Conservation (phyloP, 2,797 vertebrate genomes). For the Lepilemur ruficaudatus region DNA sequence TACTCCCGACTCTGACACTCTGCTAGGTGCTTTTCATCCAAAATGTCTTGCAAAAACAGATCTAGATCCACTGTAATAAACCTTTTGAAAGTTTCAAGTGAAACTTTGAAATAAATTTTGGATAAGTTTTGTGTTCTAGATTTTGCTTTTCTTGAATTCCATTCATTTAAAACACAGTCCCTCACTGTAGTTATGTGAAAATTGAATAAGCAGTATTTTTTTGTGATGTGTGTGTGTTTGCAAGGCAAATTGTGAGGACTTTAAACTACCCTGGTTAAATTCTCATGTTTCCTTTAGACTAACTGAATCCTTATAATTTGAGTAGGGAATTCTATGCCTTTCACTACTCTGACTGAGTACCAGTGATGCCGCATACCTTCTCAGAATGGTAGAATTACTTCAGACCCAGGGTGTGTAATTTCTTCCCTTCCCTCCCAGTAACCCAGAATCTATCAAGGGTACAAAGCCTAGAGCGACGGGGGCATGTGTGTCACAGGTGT, state of each 20-base stretch:
- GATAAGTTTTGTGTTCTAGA: background rate
- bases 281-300: background rate
- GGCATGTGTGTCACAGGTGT: background rate
- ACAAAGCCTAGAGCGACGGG: background rate
- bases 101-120: slow-evolving; percentile 25
- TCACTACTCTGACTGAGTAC: background rate
- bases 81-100: slow-evolving; percentile 34
- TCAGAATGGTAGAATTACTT: slow-evolving; percentile 58
- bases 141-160: background rate
- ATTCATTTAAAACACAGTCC: background rate
- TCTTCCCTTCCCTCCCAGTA: slow-evolving; percentile 25
- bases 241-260: background rate
- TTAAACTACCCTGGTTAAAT: background rate
- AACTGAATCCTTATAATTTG: background rate
- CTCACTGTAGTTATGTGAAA: background rate
- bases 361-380: background rate
- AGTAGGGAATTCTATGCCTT: background rate
- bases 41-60: background rate
- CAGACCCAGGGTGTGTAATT: slow-evolving; percentile 49
- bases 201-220: background rate
- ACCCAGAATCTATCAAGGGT: background rate
- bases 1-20: background rate
- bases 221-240: background rate
- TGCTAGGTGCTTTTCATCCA: background rate
- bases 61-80: background rate